Evolutionary conservation across 2,797 vertebrate genomes (phyloP).

Genomic region (Pteronotus mesoamericanus): DNA sequence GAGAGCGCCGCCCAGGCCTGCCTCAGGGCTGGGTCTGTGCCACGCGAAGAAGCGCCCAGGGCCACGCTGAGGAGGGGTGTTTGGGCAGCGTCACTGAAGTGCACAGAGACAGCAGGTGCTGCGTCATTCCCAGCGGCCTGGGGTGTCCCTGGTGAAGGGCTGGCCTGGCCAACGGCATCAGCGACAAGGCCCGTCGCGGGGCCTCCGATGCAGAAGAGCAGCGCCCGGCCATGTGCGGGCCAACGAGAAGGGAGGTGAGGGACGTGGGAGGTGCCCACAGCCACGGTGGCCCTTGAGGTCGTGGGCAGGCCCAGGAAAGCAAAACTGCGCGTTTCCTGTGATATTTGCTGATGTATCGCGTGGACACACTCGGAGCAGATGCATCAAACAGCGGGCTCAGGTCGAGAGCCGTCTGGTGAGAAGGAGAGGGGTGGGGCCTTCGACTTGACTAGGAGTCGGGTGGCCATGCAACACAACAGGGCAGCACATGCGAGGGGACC

Average conservation of each 20-base stretch:
- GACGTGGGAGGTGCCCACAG: rapidly evolving
- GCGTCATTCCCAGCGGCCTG: rapidly evolving
- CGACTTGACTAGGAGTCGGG: rapidly evolving
- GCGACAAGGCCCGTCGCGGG: too few relatives aligned
- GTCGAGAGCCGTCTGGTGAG: neutral
- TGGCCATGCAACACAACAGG: rapidly evolving
- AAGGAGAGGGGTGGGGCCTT: neutral
- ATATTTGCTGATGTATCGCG: rapidly evolving
- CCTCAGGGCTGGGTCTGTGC: rapidly evolving
- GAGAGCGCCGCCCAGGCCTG: neutral
- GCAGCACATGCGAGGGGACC: neutral
- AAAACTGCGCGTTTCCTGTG: rapidly evolving
- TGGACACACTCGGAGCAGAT: rapidly evolving
- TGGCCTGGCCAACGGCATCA: rapidly evolving
- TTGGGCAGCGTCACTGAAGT: rapidly evolving
- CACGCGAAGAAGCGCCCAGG: neutral
- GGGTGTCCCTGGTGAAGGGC: rapidly evolving
- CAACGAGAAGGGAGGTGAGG: neutral
- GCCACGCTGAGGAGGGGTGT: rapidly evolving
- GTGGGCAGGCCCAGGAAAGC: rapidly evolving
- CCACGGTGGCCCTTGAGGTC: rapidly evolving
- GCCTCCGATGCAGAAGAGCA: neutral
- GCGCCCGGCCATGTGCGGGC: rapidly evolving
- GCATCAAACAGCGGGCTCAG: rapidly evolving
- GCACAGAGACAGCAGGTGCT: rapidly evolving